Evolutionary conservation across 2,888 invertebrate species (phyloP), one percentile per base, ranked within the genome.

Genomic region (Elysia crispata): DNA sequence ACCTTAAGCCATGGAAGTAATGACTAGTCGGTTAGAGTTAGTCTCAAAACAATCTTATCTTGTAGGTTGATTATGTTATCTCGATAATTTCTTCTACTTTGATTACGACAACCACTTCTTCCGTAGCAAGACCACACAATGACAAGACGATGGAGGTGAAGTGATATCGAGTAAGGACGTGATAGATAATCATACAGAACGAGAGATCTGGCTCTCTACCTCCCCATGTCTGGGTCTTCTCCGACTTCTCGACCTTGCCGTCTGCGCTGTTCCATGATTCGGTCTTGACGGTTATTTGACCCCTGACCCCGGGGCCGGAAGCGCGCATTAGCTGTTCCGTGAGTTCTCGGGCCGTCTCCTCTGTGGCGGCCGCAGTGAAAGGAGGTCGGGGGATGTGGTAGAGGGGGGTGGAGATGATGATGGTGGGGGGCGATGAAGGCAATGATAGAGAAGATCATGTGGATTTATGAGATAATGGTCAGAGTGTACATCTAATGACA

Each of bases 161-260:
- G 41, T 41, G 41, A 41, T 3, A 41, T 3, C 3, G 41, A 11
- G 41, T 6, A 6, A 41, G 41, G 11, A 41, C 3, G 41, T 6
- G 41, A 41, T 6, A 11, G 41, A 41, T 3, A 41, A 41, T n/a
- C n/a, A 11, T 41, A 41, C 3, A 41, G 41, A 41, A 11, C 41
- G 41, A 41, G 41, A 41, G 41, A 41, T 3, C 41, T 3, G 41
- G 3, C 5, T 41, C 8, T 15, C 85, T 87, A 89, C 90, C 90
- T 90, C 90, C 90, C 90, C 90, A 90, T 13, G 87, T 82, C 82
- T 89, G 86, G n/a, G 87, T 87, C 79, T 89, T 89, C 86, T 90
- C 86, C 18, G 87, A 86, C 69, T 86, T 88, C 54, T 86, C 82
- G 50, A 86, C 87, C 25, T 86, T 72, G 25, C 89, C 89, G 70